A percentile compares a stretch with the other conserved stretches of the same genome.
Evolutionary conservation across 2,113 vertebrate species (phyloP).

Genomic region (Sceloporus tristichus): DNA sequence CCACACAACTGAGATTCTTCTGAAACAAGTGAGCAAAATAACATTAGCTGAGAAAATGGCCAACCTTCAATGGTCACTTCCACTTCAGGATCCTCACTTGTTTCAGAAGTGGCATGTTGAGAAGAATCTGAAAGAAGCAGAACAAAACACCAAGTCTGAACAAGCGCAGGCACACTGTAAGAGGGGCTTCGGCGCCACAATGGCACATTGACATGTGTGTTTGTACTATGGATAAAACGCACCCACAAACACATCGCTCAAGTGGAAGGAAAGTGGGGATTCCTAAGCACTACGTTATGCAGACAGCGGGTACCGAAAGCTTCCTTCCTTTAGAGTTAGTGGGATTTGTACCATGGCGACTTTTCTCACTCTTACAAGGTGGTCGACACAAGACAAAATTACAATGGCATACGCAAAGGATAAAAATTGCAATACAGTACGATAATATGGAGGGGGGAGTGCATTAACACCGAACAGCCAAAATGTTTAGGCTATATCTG

Average conservation of each 20-base stretch:
- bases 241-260: constrained; percentile 7
- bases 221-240: constrained; percentile 16
- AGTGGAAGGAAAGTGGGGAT: constrained; percentile 37
- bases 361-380: constrained; percentile 31
- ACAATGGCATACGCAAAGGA: background rate
- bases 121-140: constrained; percentile 76
- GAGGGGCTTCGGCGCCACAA: background rate
- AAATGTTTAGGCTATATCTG: background rate
- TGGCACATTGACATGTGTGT: constrained; percentile 43
- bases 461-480: background rate
- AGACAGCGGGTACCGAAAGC: constrained; percentile 28
- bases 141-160: constrained; percentile 42
- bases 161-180: constrained; percentile 14
- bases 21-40: constrained; percentile 48
- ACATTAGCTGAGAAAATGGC: constrained; percentile 62
- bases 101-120: constrained; percentile 75
- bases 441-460: background rate
- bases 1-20: constrained; percentile 53
- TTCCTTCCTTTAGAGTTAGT: constrained; percentile 33
- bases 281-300: background rate
- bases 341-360: constrained; percentile 30
- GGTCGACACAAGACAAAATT: background rate
- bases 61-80: constrained; percentile 84
- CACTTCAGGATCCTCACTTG: constrained; percentile 83
- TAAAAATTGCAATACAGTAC: background rate